phyloP scores from a whole-genome alignment of 2,113 vertebrate genomes.

The Crotalus helleri region DNA sequence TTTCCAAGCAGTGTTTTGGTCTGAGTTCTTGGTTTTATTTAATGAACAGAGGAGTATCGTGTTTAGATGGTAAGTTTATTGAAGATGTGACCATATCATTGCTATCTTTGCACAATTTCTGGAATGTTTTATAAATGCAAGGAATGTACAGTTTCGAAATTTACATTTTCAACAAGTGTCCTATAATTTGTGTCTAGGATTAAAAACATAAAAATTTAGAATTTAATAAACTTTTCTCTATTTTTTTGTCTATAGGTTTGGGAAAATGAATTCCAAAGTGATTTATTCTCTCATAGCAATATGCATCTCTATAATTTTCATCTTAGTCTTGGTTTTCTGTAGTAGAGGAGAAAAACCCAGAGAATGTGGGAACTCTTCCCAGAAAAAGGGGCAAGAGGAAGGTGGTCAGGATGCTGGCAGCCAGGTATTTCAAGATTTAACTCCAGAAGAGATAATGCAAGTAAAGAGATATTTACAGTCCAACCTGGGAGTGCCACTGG shows the following conservation, averaged over 20 bases:
- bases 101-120: background rate
- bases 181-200: background rate
- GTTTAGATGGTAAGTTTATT: background rate
- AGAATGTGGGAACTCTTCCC: background rate
- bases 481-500: background rate
- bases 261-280: slow-evolving; percentile 8
- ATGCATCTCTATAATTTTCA: background rate
- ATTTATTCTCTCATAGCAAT: background rate
- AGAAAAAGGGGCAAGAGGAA: background rate
- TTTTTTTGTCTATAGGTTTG: background rate
- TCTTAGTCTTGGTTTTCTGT: background rate
- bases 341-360: background rate
- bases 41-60: background rate
- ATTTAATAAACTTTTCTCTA: background rate
- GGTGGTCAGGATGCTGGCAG: background rate
- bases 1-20: background rate
- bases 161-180: background rate
- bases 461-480: background rate
- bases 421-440: slow-evolving; percentile 2
- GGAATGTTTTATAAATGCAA: background rate
- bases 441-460: background rate
- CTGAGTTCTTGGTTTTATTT: background rate
- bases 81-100: background rate
- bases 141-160: background rate
- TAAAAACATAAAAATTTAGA: background rate